These are phyloP conservation scores for Anarhynchus alexandrinus DNA, from an alignment of 2,113 vertebrate genomes.

Conservation along the genomic window DNA sequence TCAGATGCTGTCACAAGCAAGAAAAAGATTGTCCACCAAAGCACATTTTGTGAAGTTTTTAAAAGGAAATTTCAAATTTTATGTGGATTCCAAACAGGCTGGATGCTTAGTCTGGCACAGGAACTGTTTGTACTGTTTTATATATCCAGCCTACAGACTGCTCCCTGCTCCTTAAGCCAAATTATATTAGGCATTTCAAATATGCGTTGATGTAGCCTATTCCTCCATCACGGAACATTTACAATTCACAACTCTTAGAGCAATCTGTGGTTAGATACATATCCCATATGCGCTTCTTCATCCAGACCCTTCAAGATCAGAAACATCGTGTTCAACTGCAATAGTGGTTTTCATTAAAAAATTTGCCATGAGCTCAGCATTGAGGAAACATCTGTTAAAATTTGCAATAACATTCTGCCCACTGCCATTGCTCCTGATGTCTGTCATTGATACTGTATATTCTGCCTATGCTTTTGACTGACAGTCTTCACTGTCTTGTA, in stretches of 20 bases:
- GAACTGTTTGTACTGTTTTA: not conserved
- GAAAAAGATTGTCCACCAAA: not conserved
- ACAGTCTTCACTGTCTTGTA: not conserved
- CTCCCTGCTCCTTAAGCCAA: not conserved
- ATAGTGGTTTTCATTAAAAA: not conserved
- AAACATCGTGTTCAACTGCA: not conserved
- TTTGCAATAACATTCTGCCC: not conserved
- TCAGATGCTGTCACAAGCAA: not conserved
- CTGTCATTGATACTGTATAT: not conserved
- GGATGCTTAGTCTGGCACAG: not conserved
- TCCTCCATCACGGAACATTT: not conserved
- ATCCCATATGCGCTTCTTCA: not conserved
- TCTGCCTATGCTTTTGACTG: not conserved
- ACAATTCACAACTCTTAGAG: not conserved
- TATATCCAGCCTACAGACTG: not conserved
- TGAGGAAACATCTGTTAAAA: not conserved
- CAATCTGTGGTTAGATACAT: not conserved
- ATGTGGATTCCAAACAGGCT: not conserved
- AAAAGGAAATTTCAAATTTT: not conserved
- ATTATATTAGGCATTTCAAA: not conserved
- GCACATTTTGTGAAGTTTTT: not conserved
- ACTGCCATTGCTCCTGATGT: not conserved
- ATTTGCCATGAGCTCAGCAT: fast-evolving
- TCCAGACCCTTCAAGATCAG: not conserved
- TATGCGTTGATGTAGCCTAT: not conserved